Conservation (phyloP, 2,797 vertebrate genomes). For the Anguilla marmorata region DNA sequence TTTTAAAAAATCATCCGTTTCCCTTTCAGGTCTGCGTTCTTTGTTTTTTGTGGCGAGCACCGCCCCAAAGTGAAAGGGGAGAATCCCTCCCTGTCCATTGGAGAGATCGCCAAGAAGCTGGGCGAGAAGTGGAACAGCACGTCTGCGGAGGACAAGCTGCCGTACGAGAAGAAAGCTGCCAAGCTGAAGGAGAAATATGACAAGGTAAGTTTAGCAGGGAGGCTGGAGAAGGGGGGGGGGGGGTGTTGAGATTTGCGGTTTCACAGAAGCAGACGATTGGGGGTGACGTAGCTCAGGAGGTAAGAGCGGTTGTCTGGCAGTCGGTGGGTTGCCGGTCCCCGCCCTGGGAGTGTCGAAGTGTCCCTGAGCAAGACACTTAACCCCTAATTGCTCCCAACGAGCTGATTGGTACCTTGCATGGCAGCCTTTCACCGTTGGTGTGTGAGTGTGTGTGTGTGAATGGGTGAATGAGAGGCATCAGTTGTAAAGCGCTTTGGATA, state of each 20-base stretch:
- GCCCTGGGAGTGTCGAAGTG: too few species aligned
- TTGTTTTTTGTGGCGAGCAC: slow-evolving; percentile 94
- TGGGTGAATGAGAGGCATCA: too few species aligned
- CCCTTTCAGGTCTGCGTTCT: slow-evolving; percentile 88
- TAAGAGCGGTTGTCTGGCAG: too few species aligned
- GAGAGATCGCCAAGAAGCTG: slow-evolving; percentile 92
- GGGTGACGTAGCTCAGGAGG: too few species aligned
- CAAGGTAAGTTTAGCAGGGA: slow-evolving; percentile 75
- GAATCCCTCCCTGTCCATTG: slow-evolving; percentile 85
- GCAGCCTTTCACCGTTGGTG: too few species aligned
- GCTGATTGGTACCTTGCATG: too few species aligned
- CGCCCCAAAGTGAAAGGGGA: slow-evolving; percentile 93
- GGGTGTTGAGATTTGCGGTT: not conserved
- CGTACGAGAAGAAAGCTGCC: slow-evolving; percentile 91
- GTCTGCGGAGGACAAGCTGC: slow-evolving; percentile 87
- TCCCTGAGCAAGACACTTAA: too few species aligned
- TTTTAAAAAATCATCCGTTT: not conserved
- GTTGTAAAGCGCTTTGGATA: too few species aligned
- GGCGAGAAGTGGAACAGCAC: slow-evolving; percentile 97
- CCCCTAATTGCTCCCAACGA: too few species aligned
- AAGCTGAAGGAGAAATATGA: slow-evolving; percentile 98
- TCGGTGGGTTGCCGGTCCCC: too few species aligned
- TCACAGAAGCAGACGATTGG: not conserved
- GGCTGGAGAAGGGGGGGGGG: not conserved
- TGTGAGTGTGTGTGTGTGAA: too few species aligned